phyloP scores from a whole-genome alignment of 23 tunicate species.

The Halocynthia aurantium region DNA sequence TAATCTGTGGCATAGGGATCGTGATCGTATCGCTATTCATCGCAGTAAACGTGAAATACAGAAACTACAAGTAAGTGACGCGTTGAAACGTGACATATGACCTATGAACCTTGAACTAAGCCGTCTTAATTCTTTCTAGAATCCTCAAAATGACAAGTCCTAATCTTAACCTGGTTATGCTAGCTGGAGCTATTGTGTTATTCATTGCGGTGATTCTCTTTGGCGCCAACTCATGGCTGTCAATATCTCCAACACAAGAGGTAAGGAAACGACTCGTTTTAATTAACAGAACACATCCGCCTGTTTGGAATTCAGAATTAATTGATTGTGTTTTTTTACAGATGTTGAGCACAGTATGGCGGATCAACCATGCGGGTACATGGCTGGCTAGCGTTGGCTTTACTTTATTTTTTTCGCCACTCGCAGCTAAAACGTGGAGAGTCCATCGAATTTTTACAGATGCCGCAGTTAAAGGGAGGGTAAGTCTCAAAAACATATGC shows the following conservation, averaged over 20 bases:
- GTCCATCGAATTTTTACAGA: slow-evolving; percentile 56
- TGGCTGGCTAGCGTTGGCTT: slow-evolving; percentile 40
- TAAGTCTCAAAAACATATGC: slow-evolving; percentile 15
- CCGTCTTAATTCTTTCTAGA: slow-evolving; percentile 14
- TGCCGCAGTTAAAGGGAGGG: slow-evolving; percentile 56
- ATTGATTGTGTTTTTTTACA: not conserved
- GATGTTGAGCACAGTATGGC: slow-evolving; percentile 6
- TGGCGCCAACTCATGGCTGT: slow-evolving; percentile 21
- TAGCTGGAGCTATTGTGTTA: slow-evolving; percentile 14
- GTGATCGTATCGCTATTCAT: slow-evolving; percentile 6
- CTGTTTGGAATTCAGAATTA: not conserved
- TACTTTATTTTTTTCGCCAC: slow-evolving; percentile 52
- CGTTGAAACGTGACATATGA: not conserved
- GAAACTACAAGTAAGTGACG: slow-evolving; percentile 23
- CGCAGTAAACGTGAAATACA: slow-evolving; percentile 16
- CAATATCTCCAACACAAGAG: slow-evolving; percentile 12
- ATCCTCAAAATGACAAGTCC: slow-evolving; percentile 68
- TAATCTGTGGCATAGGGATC: slow-evolving; percentile 7
- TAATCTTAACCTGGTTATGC: slow-evolving; percentile 45
- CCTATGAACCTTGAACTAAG: not conserved
- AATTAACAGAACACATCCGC: not conserved
- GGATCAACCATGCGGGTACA: slow-evolving; percentile 15
- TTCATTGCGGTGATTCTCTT: slow-evolving; percentile 1
- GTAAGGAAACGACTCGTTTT: not conserved
- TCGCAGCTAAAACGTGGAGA: slow-evolving; percentile 64